A percentile compares a stretch with the other conserved stretches of the same genome.
Conservation (phyloP, 2,888 invertebrate species). For the Dioctria linearis region DNA sequence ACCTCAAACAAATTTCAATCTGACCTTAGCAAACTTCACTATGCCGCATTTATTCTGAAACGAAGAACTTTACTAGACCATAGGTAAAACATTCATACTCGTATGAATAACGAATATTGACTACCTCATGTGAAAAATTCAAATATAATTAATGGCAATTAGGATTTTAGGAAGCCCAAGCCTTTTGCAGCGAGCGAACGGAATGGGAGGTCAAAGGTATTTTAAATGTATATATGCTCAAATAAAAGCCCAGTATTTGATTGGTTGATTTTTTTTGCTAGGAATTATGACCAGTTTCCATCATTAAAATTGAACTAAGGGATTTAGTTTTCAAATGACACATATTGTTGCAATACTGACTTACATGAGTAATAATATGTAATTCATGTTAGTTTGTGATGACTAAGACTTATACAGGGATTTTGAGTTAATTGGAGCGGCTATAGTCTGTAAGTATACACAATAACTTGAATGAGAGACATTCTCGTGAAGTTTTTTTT, state of each 20-base stretch:
- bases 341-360: background rate
- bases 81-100: slow-evolving; percentile 43
- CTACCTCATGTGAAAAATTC: slow-evolving; percentile 35
- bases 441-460: too few species aligned
- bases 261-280: background rate
- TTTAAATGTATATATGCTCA: background rate
- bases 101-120: slow-evolving; percentile 36
- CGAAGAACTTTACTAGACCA: slow-evolving; percentile 36
- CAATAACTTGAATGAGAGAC: too few species aligned
- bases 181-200: background rate
- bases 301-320: slow-evolving; percentile 14
- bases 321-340: background rate
- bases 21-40: slow-evolving; percentile 34
- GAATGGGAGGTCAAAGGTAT: slow-evolving; percentile 15
- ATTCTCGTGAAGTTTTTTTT: too few species aligned
- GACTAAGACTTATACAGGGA: too few species aligned
- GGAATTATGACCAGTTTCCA: background rate
- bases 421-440: too few species aligned
- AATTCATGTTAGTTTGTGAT: background rate
- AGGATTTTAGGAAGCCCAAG: background rate
- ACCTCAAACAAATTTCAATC: slow-evolving; percentile 18
- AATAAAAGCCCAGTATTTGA: slow-evolving; percentile 35
- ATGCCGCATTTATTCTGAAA: slow-evolving; percentile 41
- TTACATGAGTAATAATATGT: background rate
- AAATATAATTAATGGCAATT: slow-evolving; percentile 46